Evolutionary conservation across 2,797 vertebrate genomes (phyloP).

Genomic region (Thaleichthys pacificus): DNA sequence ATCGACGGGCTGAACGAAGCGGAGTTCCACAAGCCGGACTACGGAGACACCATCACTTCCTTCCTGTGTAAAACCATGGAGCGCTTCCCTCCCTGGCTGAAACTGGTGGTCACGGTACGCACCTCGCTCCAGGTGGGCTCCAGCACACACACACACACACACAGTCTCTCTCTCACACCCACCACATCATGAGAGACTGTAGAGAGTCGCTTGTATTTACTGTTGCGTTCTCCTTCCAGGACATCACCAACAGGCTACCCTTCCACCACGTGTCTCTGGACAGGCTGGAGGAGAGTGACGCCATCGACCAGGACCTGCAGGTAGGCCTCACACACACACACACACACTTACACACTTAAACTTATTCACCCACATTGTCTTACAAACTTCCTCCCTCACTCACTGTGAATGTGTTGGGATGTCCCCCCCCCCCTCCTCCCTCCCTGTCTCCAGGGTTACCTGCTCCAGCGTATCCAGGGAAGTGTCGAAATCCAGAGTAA

Average conservation of each 20-base stretch:
- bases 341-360: not conserved
- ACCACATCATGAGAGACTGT: slow-evolving; percentile 30
- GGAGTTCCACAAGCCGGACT: slow-evolving; percentile 97
- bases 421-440: not conserved
- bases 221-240: slow-evolving; percentile 69
- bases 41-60: slow-evolving; percentile 93
- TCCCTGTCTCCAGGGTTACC: slow-evolving; percentile 75
- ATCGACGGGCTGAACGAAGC: slow-evolving; percentile 97
- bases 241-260: slow-evolving; percentile 88
- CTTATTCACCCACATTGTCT: not conserved
- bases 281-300: slow-evolving; percentile 87
- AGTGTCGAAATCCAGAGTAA: slow-evolving; percentile 97
- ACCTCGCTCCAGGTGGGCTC: slow-evolving; percentile 67
- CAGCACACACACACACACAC: slow-evolving; percentile 43
- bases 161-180: not conserved
- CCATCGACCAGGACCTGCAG: slow-evolving; percentile 95
- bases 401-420: not conserved
- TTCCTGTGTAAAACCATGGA: slow-evolving; percentile 90
- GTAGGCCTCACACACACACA: slow-evolving; percentile 8
- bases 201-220: not conserved
- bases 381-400: not conserved
- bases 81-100: slow-evolving; percentile 94
- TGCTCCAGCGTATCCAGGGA: slow-evolving; percentile 92
- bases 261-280: slow-evolving; percentile 96
- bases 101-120: slow-evolving; percentile 93